Evolutionary conservation across 2,888 invertebrate species (phyloP).

Genomic region (Lottia gigantea): DNA sequence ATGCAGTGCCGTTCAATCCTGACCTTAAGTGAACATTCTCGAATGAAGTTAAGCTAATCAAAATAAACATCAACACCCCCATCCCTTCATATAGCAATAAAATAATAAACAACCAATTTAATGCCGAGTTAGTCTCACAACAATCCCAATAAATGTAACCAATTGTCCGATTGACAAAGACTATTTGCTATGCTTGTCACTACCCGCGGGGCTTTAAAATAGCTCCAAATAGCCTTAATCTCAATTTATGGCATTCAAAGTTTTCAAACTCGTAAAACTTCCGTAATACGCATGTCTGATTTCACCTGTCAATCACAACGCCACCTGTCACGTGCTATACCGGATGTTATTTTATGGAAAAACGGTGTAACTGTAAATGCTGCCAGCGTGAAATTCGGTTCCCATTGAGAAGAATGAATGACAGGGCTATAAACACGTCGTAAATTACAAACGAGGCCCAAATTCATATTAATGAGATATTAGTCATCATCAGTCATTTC

Average conservation of each 20-base stretch:
- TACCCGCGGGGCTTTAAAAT: too few species aligned
- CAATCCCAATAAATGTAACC: too few species aligned
- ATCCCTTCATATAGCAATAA: too few species aligned
- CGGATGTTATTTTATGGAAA: slow-evolving; percentile 8
- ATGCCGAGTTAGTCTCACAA: too few species aligned
- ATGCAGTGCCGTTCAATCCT: too few species aligned
- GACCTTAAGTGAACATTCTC: too few species aligned
- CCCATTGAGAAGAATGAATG: neutral
- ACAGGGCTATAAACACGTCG: neutral
- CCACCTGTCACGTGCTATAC: slow-evolving; percentile 8
- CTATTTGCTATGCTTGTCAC: too few species aligned
- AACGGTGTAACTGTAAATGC: slow-evolving; percentile 4
- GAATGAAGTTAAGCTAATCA: too few species aligned
- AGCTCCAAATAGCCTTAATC: neutral
- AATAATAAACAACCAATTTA: too few species aligned
- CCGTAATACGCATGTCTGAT: slow-evolving; percentile 9
- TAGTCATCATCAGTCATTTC: slow-evolving; percentile 2
- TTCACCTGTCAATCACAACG: slow-evolving; percentile 10
- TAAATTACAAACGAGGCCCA: neutral
- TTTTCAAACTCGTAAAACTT: neutral
- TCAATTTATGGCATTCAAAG: neutral
- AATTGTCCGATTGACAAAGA: too few species aligned
- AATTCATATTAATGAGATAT: neutral
- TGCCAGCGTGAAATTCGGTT: neutral
- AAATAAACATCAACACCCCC: too few species aligned